phyloP scores from a whole-genome alignment of 2,888 invertebrate species.

The Scaptomyza tumidula region DNA sequence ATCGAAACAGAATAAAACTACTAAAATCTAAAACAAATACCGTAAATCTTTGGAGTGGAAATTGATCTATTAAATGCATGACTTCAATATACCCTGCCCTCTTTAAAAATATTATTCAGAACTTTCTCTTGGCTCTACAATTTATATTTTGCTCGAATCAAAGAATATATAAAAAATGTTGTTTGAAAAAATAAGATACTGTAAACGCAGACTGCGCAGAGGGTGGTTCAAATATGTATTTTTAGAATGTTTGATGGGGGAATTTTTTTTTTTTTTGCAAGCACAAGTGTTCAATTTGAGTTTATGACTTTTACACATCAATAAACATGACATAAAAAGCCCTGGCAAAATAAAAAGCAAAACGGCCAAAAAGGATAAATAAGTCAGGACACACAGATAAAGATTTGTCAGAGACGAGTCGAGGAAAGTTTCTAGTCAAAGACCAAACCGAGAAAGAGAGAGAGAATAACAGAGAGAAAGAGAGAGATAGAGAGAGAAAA shows the following conservation, averaged over 20 bases:
- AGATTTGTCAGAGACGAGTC: slow-evolving; percentile 62
- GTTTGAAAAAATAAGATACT: slow-evolving; percentile 5
- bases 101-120: slow-evolving; percentile 26
- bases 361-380: slow-evolving; percentile 74
- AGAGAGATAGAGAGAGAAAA: background rate
- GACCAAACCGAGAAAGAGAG: background rate
- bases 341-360: slow-evolving; percentile 69
- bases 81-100: slow-evolving; percentile 5
- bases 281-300: slow-evolving; percentile 74
- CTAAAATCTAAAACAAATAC: slow-evolving; percentile 18
- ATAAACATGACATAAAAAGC: slow-evolving; percentile 79
- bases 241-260: background rate
- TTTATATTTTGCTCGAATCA: slow-evolving; percentile 3
- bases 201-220: slow-evolving; percentile 12
- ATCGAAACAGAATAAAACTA: slow-evolving; percentile 28
- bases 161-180: slow-evolving; percentile 27
- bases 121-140: no score
- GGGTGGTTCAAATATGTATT: slow-evolving; percentile 16
- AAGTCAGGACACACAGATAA: slow-evolving; percentile 72
- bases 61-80: background rate
- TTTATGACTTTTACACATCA: slow-evolving; percentile 80
- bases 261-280: slow-evolving; percentile 13
- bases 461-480: background rate
- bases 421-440: slow-evolving; percentile 3
- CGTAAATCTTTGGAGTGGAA: background rate